Conservation (phyloP, 2,113 vertebrate genomes). For the Narcine bancroftii region DNA sequence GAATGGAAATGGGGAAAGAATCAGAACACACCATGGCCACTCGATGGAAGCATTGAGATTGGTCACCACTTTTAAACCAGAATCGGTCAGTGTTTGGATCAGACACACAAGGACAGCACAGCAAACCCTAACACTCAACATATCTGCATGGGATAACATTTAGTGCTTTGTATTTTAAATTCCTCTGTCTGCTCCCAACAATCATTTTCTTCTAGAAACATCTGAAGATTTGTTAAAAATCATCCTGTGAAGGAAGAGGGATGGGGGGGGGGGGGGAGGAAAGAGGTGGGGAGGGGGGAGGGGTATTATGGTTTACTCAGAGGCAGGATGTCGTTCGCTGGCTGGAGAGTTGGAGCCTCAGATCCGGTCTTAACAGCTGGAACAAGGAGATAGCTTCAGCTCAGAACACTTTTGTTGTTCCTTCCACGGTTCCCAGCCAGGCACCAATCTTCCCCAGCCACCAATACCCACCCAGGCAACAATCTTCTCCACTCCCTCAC, state of each 20-base stretch:
- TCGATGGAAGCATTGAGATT: not conserved
- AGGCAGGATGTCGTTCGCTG: not conserved
- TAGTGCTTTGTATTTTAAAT: slow-evolving; percentile 13
- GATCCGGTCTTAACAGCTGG: not conserved
- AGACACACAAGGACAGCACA: slow-evolving; percentile 9
- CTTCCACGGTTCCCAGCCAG: too few relatives aligned
- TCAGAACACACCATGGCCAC: not conserved
- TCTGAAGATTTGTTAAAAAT: slow-evolving; percentile 21
- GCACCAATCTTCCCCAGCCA: too few relatives aligned
- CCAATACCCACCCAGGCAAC: too few relatives aligned
- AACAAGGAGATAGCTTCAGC: not conserved
- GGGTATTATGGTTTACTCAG: not conserved
- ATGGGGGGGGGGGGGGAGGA: not conserved
- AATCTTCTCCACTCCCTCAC: too few relatives aligned
- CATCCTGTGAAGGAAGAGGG: not conserved
- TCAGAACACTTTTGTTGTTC: too few relatives aligned
- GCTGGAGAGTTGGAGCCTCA: not conserved
- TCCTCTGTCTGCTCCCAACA: slow-evolving; percentile 19
- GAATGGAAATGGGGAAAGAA: not conserved
- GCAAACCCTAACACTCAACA: slow-evolving; percentile 29
- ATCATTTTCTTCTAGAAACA: slow-evolving; percentile 19
- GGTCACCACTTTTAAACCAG: not conserved
- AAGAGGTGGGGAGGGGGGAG: too few relatives aligned
- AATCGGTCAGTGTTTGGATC: not conserved
- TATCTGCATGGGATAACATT: slow-evolving; percentile 12